Evolutionary conservation across 2,113 vertebrate genomes (phyloP).

Genomic region (Mionectes macconnelli): DNA sequence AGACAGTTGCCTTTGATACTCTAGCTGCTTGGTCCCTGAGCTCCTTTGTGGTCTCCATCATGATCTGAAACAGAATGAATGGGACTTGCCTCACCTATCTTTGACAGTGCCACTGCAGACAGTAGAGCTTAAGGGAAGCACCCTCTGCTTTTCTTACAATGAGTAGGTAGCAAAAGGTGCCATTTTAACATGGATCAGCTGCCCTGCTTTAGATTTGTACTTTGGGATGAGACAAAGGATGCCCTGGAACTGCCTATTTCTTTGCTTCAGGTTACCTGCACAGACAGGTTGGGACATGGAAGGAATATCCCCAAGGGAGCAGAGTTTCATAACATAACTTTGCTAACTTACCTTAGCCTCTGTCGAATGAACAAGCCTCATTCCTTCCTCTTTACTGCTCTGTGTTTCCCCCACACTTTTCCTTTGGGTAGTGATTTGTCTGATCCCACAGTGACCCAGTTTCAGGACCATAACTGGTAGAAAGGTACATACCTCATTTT

Average conservation of each 20-base stretch:
- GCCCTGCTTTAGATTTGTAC: accelerated
- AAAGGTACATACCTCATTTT: neutral
- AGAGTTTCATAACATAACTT: neutral
- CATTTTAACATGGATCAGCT: neutral
- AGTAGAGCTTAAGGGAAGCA: neutral
- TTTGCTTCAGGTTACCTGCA: neutral
- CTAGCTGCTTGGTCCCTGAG: neutral
- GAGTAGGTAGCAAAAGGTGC: neutral
- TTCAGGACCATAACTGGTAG: neutral
- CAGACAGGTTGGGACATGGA: neutral
- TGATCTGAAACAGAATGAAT: accelerated
- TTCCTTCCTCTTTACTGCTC: neutral
- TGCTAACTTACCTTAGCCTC: neutral
- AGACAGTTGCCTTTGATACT: accelerated
- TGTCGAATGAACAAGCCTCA: neutral
- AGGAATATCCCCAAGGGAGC: neutral
- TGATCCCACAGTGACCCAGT: neutral
- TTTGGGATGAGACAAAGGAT: neutral
- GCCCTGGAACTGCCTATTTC: neutral
- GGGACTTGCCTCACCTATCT: neutral
- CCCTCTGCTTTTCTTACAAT: neutral
- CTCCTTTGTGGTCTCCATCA: neutral
- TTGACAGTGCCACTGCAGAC: neutral
- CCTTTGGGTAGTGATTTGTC: neutral
- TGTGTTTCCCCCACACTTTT: neutral